Evolutionary conservation across 2,888 invertebrate genomes (phyloP), one percentile per base, ranked within the genome.

Genomic region (Himalopsyche japonica): DNA sequence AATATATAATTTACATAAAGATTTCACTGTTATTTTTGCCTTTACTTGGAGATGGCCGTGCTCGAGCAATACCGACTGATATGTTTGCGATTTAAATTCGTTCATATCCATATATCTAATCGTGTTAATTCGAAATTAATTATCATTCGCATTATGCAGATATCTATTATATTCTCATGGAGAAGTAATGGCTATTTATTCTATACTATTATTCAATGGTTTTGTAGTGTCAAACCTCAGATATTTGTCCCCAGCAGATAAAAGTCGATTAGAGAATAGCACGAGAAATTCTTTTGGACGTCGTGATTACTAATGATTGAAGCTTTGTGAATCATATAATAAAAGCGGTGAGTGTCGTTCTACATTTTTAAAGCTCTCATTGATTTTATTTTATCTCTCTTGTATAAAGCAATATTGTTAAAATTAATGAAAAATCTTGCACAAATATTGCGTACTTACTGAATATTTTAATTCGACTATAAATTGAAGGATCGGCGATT

Each of bases 71-170:
- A 6, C 3, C 15, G 12, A 15, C 15, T 43, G 3, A 15, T 15
- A 43, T 3, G 15, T 43, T 3, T 15, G 43, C 43, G 43, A 57
- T 57, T 57, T 57, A 57, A 57, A 57, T 57, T 57, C n/a, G n/a
- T 57, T 24, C 20, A 20, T 20, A 20, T 24, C 20, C 57, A 8
- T 20, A 24, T 20, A 24, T 57, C 20, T 57, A 57, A 37, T 37
- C 15, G 57, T 82, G 78, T 78, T 78, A 57, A 82, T 82, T 82
- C 49, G 78, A 78, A 57, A 49, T 78, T 78, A 82, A 82, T 78
- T 82, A 57, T 57, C 43, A 43, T 1, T 43, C 43, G 15, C 43
- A 43, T 43, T 43, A 43, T 43, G 43, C 3, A 43, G 43, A 43
- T 43, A 57, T 20, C 57, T 57, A 20, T 57, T 57, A n/a, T 57